Conservation (phyloP, 2,797 vertebrate species). For the Astyanax mexicanus region DNA sequence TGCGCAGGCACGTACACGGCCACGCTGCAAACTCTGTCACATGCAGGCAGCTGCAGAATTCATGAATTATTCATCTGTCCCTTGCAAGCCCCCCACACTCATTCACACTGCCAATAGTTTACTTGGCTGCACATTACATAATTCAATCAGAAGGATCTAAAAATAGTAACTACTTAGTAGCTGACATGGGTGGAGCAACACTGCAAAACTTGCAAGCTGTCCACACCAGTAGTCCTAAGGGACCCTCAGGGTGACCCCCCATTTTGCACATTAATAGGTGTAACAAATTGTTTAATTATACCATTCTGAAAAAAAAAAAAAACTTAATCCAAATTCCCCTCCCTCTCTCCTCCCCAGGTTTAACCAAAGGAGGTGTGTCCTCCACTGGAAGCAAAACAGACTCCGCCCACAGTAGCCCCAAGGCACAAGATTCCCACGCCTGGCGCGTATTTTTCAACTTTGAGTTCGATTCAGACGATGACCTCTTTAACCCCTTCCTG, state of each 20-base stretch:
- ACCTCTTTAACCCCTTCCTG: slow-evolving; percentile 88
- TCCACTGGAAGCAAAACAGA: slow-evolving; percentile 68
- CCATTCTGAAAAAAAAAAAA: neutral
- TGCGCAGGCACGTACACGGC: slow-evolving; percentile 1
- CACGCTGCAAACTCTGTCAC: slow-evolving; percentile 33
- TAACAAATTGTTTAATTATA: no score
- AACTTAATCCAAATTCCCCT: neutral
- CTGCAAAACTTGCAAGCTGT: no score
- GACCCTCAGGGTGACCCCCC: no score
- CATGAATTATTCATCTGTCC: slow-evolving; percentile 62
- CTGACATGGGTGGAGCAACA: no score
- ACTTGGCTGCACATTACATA: neutral
- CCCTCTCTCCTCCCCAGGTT: slow-evolving; percentile 34
- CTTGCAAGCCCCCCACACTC: neutral
- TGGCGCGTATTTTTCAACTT: slow-evolving; percentile 91
- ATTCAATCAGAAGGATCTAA: neutral
- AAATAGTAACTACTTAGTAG: no score
- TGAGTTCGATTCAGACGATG: slow-evolving; percentile 83
- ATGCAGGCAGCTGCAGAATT: slow-evolving; percentile 49
- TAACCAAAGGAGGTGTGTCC: slow-evolving; percentile 45
- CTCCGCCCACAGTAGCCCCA: slow-evolving; percentile 86
- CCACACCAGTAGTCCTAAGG: no score
- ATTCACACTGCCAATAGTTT: neutral
- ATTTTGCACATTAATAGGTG: no score
- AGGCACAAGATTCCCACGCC: slow-evolving; percentile 87